Evolutionary conservation across 2,113 vertebrate species (phyloP), one percentile per base, ranked within the genome.

Genomic region (Mastomys natalensis): DNA sequence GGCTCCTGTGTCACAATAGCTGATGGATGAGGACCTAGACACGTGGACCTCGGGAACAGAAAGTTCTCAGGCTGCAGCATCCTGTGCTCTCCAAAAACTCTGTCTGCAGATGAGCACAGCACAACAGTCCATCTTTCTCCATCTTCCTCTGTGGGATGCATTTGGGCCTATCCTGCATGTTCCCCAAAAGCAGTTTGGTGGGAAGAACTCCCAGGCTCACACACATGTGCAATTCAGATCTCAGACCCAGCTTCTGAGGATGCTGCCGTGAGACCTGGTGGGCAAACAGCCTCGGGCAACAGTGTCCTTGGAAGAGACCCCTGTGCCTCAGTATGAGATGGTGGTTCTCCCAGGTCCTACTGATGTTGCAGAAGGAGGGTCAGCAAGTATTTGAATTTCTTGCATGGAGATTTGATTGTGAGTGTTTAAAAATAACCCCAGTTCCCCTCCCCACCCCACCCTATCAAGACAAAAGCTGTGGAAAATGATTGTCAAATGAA

Each of bases 381-480:
- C 90, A 95, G 92, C 55, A 37, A 60, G 93, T 93, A 90, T 93
- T 62, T 92, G 88, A 72, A 92, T 74, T 77, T 89, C 86, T 95
- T 66, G 73, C n/a, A 31, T 29, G 48, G 55, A 88, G 87, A 95
- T 89, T 66, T 95, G 84, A 94, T 95, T 86, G 13, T 81, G 81
- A 21, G 12, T 73, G n/a, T 58, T 58, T 73, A 37, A 31, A 16
- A 86, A 66, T 78, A 78, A 90, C 55, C 80, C 93, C 51, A 51
- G 68, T 55, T 73, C 58, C 84, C 73, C 55, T 55, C n/a, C 24
- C 58, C 51, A 72, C 70, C 85, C n/a, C 48, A 77, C 87, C 74
- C 53, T 7, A 80, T 80, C 95, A 96, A 96, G 76, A 95, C 60
- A 74, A 73, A 82, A 60, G 64, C 91, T 73, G 60, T 92, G 90